These are phyloP conservation scores for Aurelia aurita complex sp. Pacific DNA, from an alignment of 30 jellyfish, hydroid and myxozoan species.

Conservation along the genomic window DNA sequence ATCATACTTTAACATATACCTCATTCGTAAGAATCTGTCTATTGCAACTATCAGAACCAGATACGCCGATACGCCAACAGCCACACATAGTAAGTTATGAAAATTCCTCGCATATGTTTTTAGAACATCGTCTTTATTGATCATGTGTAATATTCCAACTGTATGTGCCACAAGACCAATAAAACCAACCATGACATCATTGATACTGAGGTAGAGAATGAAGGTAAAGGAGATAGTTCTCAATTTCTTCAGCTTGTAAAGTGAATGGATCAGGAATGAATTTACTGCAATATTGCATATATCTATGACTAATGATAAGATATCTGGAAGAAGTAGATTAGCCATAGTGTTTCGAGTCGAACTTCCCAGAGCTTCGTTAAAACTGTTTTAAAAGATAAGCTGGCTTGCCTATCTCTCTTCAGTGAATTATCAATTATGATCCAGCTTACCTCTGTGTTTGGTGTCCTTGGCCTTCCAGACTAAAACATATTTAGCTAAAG, in stretches of 20 bases:
- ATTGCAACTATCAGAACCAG: not conserved
- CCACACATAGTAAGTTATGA: not conserved
- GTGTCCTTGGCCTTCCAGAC: no score
- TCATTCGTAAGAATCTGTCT: conserved; percentile 3
- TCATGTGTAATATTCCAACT: not conserved
- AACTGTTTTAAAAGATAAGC: no score
- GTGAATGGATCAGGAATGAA: not conserved
- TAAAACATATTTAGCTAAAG: no score
- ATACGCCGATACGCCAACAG: not conserved
- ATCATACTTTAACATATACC: not conserved
- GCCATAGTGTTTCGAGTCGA: no score
- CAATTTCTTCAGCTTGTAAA: not conserved
- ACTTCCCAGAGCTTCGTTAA: no score
- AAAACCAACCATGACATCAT: not conserved
- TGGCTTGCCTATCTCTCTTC: no score
- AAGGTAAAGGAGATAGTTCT: not conserved
- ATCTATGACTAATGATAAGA: not conserved
- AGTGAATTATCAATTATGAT: no score
- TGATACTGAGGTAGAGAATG: not conserved
- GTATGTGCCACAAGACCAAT: not conserved
- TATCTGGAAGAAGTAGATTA: not conserved
- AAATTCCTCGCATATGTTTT: not conserved
- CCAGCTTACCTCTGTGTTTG: no score
- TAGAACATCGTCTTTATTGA: not conserved
- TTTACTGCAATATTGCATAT: not conserved